Evolutionary conservation across 2,113 vertebrate genomes (phyloP).

Genomic region (Collichthys lucidus): DNA sequence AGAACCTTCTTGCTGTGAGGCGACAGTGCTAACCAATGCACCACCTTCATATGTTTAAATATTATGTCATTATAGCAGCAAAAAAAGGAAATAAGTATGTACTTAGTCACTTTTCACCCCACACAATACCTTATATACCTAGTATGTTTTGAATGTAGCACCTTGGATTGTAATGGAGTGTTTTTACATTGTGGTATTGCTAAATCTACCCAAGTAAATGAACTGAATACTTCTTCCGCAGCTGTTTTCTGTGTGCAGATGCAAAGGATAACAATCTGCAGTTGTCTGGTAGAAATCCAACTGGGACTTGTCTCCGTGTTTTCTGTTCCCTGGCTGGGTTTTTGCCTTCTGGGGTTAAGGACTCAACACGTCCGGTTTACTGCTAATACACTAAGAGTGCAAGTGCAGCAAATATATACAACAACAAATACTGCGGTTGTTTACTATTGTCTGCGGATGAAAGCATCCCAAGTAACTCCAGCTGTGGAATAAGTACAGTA

Average conservation of each 20-base stretch:
- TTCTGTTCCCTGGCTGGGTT: background rate
- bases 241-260: background rate
- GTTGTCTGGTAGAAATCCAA: slow-evolving; percentile 1
- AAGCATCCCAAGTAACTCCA: too few species aligned
- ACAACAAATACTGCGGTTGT: too few species aligned
- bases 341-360: background rate
- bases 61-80: background rate
- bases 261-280: background rate
- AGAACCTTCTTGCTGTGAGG: too few species aligned
- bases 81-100: background rate
- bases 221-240: background rate
- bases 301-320: slow-evolving; percentile 2
- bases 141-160: background rate
- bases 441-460: too few species aligned
- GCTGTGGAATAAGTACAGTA: too few species aligned
- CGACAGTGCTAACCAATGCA: too few species aligned
- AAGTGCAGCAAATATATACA: too few species aligned
- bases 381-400: too few species aligned
- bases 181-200: too few species aligned
- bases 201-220: background rate
- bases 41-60: too few species aligned
- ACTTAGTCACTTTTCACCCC: background rate
- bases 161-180: background rate
- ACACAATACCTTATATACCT: background rate
- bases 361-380: too few species aligned